Evolutionary conservation across 2,888 invertebrate genomes (phyloP).

Genomic region (Scaptomyza parva): DNA sequence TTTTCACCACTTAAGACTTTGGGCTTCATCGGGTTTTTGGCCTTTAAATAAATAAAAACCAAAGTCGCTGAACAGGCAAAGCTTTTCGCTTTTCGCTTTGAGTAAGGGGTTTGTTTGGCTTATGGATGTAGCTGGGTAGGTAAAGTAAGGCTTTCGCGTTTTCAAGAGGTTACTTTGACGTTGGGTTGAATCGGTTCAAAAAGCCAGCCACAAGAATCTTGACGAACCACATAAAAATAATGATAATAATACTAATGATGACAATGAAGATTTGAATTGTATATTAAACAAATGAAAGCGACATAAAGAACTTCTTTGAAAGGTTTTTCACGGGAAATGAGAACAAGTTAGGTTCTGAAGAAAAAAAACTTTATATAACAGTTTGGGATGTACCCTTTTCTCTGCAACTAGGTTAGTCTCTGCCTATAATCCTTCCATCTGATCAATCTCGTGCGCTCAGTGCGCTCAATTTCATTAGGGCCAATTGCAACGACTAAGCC

Average conservation of each 20-base stretch:
- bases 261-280: constrained; percentile 64
- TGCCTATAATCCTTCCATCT: constrained; percentile 11
- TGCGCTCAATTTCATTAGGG: constrained; percentile 58
- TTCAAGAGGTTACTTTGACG: constrained; percentile 8
- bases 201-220: constrained; percentile 47
- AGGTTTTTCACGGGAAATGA: not conserved
- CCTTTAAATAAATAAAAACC: constrained; percentile 76
- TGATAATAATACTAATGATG: constrained; percentile 56
- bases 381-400: too few species aligned
- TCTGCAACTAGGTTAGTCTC: not conserved
- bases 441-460: constrained; percentile 4
- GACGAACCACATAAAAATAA: constrained; percentile 23
- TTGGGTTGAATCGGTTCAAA: constrained; percentile 13
- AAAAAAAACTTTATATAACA: too few species aligned
- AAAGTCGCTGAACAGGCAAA: constrained; percentile 51
- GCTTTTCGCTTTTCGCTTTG: constrained; percentile 14
- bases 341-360: not conserved
- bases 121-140: not conserved
- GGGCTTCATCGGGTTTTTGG: constrained; percentile 76
- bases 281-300: constrained; percentile 29
- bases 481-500: constrained; percentile 41
- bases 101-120: not conserved
- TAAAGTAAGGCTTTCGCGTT: not conserved
- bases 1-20: constrained; percentile 72
- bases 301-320: too few species aligned